Base-by-base conservation (phyloP, 2,113 vertebrate genomes). In the Rhinolophus ferrumequinum region DNA sequence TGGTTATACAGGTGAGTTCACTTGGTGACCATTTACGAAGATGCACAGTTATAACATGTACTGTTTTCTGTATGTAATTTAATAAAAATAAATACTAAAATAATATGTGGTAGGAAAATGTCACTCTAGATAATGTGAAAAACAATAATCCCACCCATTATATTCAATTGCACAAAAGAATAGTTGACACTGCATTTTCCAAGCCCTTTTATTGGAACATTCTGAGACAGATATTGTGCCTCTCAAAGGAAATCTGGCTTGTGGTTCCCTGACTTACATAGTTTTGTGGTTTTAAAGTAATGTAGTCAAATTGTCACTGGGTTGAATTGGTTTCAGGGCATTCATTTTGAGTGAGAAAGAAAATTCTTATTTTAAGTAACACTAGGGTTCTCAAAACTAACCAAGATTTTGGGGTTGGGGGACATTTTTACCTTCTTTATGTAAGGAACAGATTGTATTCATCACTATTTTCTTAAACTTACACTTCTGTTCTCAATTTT, bases 321-420 rank as follows among this genome's bases (percentile, higher is more conserved):
- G 19, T 26, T 87, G 21, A 60, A 21, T 80, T 73, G 86, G 8
- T 85, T 97, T 96, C 62, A 96, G 64, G 35, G 12, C 26, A 75
- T 62, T 88, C 21, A 21, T 93, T 96, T 73, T 93, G 54, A 95
- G 67, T 69, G 52, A 85, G 56, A 96, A 82, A 79, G 16, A 81
- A 73, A 89, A 82, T 54, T 86, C 44, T 75, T 88, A 62, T 82
- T 15, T 92, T 79, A 89, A 52, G 64, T 76, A 92, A 96, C 44
- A 67, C 38, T 47, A 77, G 30, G 64, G 2, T 44, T 64, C 38
- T 84, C 18, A 6, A 62, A 66, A 67, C 52, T 54, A 82, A 85
- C 19, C 6, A 16, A 76, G 35, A 64, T 14, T 64, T 58, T 58
- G 22, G 5, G 33, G 30, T 54, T 28, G 7, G 14, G 50, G 54